Conservation (phyloP, 2,888 invertebrate genomes). For the Chymomyza procnemis region DNA sequence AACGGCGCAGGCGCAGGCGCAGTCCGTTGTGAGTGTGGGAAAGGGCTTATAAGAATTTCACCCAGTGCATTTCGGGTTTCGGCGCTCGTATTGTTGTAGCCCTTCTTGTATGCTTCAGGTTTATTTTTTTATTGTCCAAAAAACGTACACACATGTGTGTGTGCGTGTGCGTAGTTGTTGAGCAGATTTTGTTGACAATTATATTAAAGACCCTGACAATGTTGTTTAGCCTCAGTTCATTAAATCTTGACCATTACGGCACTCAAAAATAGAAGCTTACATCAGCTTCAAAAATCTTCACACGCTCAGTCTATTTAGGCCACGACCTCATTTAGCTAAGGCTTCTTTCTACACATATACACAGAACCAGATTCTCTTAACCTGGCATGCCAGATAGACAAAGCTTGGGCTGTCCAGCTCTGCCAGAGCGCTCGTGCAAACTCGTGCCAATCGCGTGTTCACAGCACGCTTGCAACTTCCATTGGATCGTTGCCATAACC, state of each 20-base stretch:
- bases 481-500: not conserved
- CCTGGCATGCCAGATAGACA: not conserved
- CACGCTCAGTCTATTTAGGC: constrained; percentile 65
- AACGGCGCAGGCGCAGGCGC: constrained; percentile 54
- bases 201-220: constrained; percentile 63
- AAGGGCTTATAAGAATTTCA: constrained; percentile 72
- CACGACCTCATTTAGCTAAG: constrained; percentile 65
- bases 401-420: constrained; percentile 22
- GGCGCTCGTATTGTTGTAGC: constrained; percentile 23
- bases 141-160: too few relatives aligned
- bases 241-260: constrained; percentile 26
- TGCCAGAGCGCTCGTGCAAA: constrained; percentile 36
- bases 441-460: constrained; percentile 79
- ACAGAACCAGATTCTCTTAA: not conserved
- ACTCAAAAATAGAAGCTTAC: not conserved
- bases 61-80: constrained; percentile 54
- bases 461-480: constrained; percentile 71
- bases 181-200: constrained; percentile 66
- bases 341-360: constrained; percentile 40
- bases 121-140: constrained; percentile 47
- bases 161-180: constrained; percentile 43
- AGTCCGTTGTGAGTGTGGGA: constrained; percentile 63
- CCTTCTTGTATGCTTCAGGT: constrained; percentile 26
- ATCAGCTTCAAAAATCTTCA: constrained; percentile 58
- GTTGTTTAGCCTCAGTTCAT: constrained; percentile 40